Evolutionary conservation across 2,113 vertebrate species (phyloP), one percentile per base, ranked within the genome.

Genomic region (Cathartes aura): DNA sequence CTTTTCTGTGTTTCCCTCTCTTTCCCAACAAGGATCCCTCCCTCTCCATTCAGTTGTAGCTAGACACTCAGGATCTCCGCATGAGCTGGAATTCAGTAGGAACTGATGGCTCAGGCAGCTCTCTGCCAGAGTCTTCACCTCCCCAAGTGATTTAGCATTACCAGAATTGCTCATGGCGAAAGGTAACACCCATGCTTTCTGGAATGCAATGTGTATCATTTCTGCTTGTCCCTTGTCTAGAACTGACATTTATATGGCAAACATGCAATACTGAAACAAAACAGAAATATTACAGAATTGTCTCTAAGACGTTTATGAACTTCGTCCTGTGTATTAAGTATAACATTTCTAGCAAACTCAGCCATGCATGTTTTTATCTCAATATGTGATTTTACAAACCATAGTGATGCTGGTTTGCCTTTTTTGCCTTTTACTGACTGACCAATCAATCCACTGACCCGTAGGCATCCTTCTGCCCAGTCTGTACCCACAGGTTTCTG

Each of bases 291-390:
- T 92, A 90, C 87, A 72, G 52, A 79, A 67, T 62, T 93, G 43
- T 53, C 87, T 95, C 53, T 87, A 58, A 84, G 60, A 86, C 45
- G 26, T 68, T 80, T 72, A 96, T 70, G 75, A 97, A 92, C 67
- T 90, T 93, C 86, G 42, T 75, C 56, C 23, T 85, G 63, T 97
- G 95, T 96, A 87, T 75, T 58, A 68, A 55, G n/a, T 27, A 68
- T 18, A 76, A 91, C 50, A 82, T 92, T 90, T 96, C 91, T 97
- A 86, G 83, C 92, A 70, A 85, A 91, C 64, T 78, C n/a, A 15
- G 38, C 64, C 38, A 50, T 14, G 59, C 34, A 16, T 83, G 60
- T 88, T 89, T 95, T 92, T 34, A 48, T 83, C 13, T 58, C 60
- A 80, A 1, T 29, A 24, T 56, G 83, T 71, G 30, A 60, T 71